Evolutionary conservation across 2,797 vertebrate species (phyloP).

Genomic region (Sylvilagus floridanus): DNA sequence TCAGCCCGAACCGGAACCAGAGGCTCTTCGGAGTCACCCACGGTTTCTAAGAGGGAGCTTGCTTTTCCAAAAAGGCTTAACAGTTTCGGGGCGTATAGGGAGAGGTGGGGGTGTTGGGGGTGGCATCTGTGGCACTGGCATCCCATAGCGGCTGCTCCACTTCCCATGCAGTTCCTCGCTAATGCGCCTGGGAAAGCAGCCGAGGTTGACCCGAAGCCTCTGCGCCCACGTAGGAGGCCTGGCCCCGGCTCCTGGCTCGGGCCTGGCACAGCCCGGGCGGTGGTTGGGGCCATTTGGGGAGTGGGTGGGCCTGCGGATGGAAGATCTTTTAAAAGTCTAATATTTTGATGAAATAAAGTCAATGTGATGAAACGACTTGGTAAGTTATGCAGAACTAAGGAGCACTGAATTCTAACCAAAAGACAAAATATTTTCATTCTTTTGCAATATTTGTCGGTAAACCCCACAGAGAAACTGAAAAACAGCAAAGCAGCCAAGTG

Average conservation of each 20-base stretch:
- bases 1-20: neutral
- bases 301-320: no score
- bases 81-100: neutral
- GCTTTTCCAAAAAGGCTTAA: neutral
- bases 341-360: neutral
- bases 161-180: no score
- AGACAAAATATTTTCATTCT: neutral
- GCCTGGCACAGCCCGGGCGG: no score
- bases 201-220: no score
- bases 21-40: constrained; percentile 18
- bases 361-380: neutral
- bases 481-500: neutral
- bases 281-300: no score
- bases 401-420: neutral
- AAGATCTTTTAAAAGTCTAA: neutral
- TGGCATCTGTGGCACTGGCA: no score
- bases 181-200: no score
- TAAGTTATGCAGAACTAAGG: neutral
- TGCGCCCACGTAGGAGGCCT: no score
- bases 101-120: neutral
- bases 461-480: neutral
- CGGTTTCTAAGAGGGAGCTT: neutral
- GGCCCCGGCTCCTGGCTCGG: no score
- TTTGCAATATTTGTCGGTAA: neutral
- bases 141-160: no score